Percentiles rank a stretch among this genome's conserved stretches.
These are phyloP conservation scores for Gadopsis marmoratus DNA, from an alignment of 2,797 vertebrate species.

Conservation along the genomic window DNA sequence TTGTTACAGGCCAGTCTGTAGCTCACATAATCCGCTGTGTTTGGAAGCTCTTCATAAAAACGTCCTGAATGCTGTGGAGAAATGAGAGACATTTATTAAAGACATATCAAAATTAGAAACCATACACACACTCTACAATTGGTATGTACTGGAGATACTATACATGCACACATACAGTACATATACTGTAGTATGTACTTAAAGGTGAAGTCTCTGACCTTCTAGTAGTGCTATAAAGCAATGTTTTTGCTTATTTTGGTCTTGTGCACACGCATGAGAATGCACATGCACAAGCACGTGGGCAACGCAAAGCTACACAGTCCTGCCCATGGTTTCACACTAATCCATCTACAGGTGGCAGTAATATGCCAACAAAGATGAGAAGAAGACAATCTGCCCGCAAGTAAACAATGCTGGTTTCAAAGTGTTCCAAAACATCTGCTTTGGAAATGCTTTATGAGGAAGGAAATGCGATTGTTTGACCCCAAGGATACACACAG, in stretches of 20 bases:
- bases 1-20: slow-evolving; percentile 87
- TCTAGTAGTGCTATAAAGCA: neutral
- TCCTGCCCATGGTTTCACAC: neutral
- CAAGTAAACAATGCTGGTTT: neutral
- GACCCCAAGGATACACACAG: neutral
- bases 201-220: neutral
- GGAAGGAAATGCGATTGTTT: neutral
- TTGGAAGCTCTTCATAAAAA: slow-evolving; percentile 88
- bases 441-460: neutral
- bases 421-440: too few relatives aligned
- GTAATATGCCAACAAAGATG: neutral
- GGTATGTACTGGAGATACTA: neutral
- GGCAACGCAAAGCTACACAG: too few relatives aligned
- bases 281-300: neutral
- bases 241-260: neutral
- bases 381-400: neutral
- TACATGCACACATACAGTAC: neutral
- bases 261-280: neutral
- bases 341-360: neutral
- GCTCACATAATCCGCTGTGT: slow-evolving; percentile 90
- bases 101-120: neutral
- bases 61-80: slow-evolving; percentile 86
- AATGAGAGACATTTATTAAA: neutral
- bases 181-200: neutral
- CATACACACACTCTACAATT: neutral